Evolutionary conservation across 2,113 vertebrate genomes (phyloP).

Genomic region (Lycaon pictus): DNA sequence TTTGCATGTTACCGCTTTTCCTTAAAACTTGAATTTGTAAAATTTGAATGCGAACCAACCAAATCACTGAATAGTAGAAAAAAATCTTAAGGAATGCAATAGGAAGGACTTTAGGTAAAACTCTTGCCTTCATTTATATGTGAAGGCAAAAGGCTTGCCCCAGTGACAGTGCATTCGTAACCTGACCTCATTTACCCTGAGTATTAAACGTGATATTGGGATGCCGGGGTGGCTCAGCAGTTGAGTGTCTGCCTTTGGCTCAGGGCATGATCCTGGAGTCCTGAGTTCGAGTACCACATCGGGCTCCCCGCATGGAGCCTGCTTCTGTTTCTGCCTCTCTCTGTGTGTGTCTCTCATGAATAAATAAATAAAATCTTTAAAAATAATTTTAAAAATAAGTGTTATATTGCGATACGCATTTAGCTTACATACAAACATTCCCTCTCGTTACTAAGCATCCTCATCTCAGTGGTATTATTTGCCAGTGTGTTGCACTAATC

Average conservation of each 20-base stretch:
- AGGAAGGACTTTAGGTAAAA: not conserved
- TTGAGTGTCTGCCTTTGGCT: too few relatives aligned
- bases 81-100: not conserved
- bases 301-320: too few relatives aligned
- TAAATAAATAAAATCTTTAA: too few relatives aligned
- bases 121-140: not conserved
- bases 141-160: not conserved
- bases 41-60: not conserved
- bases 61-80: not conserved
- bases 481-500: not conserved
- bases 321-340: too few relatives aligned
- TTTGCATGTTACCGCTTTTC: not conserved
- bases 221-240: too few relatives aligned
- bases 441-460: not conserved
- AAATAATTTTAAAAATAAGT: not conserved
- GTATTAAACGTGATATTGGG: not conserved
- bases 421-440: not conserved
- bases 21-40: not conserved
- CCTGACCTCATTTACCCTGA: not conserved
- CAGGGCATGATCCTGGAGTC: too few relatives aligned
- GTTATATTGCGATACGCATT: not conserved
- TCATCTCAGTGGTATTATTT: not conserved
- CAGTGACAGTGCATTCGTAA: not conserved
- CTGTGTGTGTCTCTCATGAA: too few relatives aligned
- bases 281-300: too few relatives aligned